A percentile compares a stretch with the other conserved stretches of the same genome.
Conservation (phyloP, 2,888 invertebrate species). For the Tetranychus piercei region DNA sequence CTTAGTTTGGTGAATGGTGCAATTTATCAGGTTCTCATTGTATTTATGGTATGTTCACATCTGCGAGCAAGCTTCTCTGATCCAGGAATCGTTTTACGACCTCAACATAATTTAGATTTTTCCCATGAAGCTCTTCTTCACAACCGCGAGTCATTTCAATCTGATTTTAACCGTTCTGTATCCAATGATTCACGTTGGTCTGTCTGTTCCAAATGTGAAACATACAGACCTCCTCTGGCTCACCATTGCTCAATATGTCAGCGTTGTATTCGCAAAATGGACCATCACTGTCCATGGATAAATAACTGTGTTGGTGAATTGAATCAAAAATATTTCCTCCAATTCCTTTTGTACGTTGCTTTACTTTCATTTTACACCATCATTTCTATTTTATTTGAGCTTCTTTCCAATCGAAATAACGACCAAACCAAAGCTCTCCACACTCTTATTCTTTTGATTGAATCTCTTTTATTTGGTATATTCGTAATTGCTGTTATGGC, state of each 20-base stretch:
- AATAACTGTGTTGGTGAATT: slow-evolving; percentile 81
- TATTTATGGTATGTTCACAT: slow-evolving; percentile 55
- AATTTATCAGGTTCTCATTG: slow-evolving; percentile 38
- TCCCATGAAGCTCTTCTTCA: not conserved
- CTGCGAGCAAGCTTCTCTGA: slow-evolving; percentile 70
- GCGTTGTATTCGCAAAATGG: slow-evolving; percentile 58
- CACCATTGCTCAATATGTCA: slow-evolving; percentile 74
- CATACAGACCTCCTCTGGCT: slow-evolving; percentile 60
- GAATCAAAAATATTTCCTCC: slow-evolving; percentile 77
- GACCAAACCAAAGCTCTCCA: slow-evolving; percentile 35
- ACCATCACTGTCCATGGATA: slow-evolving; percentile 75
- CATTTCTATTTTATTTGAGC: not conserved
- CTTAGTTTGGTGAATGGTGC: slow-evolving; percentile 5
- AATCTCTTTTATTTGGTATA: slow-evolving; percentile 63
- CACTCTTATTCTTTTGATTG: slow-evolving; percentile 57
- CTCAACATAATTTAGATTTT: slow-evolving; percentile 47
- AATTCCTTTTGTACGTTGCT: slow-evolving; percentile 64
- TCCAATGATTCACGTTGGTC: slow-evolving; percentile 41
- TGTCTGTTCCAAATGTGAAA: slow-evolving; percentile 58
- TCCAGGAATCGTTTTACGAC: slow-evolving; percentile 64
- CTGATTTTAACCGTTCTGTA: slow-evolving; percentile 2
- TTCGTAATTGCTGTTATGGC: slow-evolving; percentile 69
- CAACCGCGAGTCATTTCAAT: not conserved
- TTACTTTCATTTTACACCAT: slow-evolving; percentile 29
- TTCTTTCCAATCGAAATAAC: not conserved